These are phyloP conservation scores for Onychostruthus taczanowskii DNA, from an alignment of 2,113 vertebrate species.

Conservation along the genomic window DNA sequence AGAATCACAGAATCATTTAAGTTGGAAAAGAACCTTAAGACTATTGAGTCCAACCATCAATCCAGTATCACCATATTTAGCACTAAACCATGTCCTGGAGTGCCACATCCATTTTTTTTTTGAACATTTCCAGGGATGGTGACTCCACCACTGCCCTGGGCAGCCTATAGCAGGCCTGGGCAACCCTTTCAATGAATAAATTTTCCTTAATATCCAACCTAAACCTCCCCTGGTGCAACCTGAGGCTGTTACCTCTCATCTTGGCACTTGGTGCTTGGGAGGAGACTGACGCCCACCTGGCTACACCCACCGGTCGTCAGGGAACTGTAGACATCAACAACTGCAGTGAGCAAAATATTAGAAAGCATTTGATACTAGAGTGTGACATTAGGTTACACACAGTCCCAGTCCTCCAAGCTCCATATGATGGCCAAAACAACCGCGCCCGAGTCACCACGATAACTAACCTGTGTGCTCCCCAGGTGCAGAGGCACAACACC, in stretches of 20 bases:
- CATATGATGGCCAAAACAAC: accelerated
- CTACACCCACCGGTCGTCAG: background rate
- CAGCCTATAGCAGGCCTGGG: background rate
- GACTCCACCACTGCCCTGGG: background rate
- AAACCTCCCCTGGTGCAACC: background rate
- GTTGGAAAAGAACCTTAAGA: background rate
- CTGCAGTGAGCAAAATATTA: background rate
- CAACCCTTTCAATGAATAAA: background rate
- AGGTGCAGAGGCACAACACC: accelerated
- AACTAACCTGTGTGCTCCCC: background rate
- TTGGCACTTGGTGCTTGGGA: background rate
- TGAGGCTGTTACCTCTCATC: background rate
- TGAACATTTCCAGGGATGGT: background rate
- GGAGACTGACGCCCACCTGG: background rate
- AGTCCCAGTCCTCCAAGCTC: background rate
- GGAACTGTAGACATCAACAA: background rate
- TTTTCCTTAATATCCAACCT: background rate
- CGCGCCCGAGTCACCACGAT: background rate
- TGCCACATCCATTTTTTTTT: background rate
- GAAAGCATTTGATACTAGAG: background rate
- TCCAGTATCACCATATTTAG: background rate
- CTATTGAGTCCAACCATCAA: background rate
- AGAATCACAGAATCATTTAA: background rate
- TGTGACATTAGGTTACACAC: accelerated
- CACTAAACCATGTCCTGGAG: background rate